A percentile compares a stretch with the other conserved stretches of the same genome.
Evolutionary conservation across 2,888 invertebrate genomes (phyloP).

Genomic region (Agrochola circellaris): DNA sequence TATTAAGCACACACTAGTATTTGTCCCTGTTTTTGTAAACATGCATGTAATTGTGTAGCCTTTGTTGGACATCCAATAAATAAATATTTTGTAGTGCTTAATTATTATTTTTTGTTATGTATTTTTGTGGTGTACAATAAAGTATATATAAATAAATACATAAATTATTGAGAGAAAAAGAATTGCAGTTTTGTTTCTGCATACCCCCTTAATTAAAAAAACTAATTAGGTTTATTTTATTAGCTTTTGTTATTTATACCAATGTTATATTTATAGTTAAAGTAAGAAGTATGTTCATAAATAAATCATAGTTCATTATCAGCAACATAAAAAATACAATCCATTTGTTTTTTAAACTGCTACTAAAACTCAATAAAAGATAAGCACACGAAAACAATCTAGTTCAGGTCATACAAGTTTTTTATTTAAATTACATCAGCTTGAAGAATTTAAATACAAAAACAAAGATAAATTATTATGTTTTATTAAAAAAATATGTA

Average conservation of each 20-base stretch:
- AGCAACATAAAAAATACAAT: slow-evolving; percentile 10
- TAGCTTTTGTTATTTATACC: too few relatives aligned
- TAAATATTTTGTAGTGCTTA: too few relatives aligned
- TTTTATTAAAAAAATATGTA: background rate
- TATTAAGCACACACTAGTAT: too few relatives aligned
- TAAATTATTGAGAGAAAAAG: background rate
- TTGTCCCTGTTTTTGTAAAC: too few relatives aligned
- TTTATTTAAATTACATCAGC: background rate
- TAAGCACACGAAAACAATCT: slow-evolving; percentile 19
- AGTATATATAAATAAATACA: background rate
- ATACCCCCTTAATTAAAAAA: background rate
- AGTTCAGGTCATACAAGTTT: background rate
- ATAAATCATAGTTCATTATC: background rate
- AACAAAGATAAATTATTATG: background rate
- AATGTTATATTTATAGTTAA: background rate
- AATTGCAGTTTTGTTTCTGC: background rate
- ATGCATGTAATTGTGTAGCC: too few relatives aligned
- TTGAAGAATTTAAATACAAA: background rate
- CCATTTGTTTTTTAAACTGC: background rate
- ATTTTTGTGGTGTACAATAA: too few relatives aligned
- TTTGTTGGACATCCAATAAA: background rate
- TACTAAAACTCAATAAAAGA: slow-evolving; percentile 19
- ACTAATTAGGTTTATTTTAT: background rate
- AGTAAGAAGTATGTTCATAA: too few relatives aligned
- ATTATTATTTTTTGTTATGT: too few relatives aligned